Conservation (phyloP, 2,113 vertebrate genomes). For the human region GRCh38 chr3:13655001-13655500, state of each 20-base stretch:
- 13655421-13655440: neutral
- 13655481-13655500: constrained; percentile 13
- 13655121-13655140: neutral
- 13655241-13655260: neutral
- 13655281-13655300: neutral
- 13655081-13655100: neutral
- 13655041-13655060: neutral
- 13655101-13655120: neutral
- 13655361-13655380: neutral
- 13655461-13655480: neutral
- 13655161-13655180: neutral
- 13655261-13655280: neutral
- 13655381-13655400: neutral
- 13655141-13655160: neutral
- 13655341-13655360: neutral
- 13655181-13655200: neutral
- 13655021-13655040: neutral
- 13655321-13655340: too few relatives aligned
- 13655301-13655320: neutral
- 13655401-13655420: neutral
- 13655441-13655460: neutral
- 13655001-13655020: neutral
- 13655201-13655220: neutral
- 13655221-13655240: neutral
- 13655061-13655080: neutral